These are phyloP conservation scores for Hemicrepidius hirtus DNA, from an alignment of 2,888 invertebrate species.

Conservation along the genomic window DNA sequence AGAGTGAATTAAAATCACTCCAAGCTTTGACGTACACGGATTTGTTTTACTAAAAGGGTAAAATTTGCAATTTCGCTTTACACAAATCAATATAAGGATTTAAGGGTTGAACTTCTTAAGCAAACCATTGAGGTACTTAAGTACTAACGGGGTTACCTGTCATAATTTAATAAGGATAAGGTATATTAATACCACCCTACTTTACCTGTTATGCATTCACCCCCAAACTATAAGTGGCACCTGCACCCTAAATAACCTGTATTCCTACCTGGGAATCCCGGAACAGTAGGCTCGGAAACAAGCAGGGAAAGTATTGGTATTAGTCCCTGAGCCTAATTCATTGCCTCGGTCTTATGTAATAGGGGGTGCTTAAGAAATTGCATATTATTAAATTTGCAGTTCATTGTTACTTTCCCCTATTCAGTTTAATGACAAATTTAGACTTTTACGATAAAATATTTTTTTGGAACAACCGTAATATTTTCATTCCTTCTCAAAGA, in stretches of 20 bases:
- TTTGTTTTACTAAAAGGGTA: not conserved
- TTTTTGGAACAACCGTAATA: too few species aligned
- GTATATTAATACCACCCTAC: conserved; percentile 46
- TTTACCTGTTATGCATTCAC: conserved; percentile 44
- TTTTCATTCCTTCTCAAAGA: too few species aligned
- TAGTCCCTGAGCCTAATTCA: conserved; percentile 18
- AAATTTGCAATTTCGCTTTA: not conserved
- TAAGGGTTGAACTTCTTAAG: conserved; percentile 16
- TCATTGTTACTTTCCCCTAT: too few species aligned
- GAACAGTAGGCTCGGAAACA: conserved; percentile 13
- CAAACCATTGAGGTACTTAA: conserved; percentile 31
- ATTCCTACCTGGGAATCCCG: conserved; percentile 33
- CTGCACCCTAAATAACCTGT: conserved; percentile 49
- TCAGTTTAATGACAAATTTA: too few species aligned
- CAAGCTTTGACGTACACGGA: not conserved
- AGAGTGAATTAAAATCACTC: not conserved
- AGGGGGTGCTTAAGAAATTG: not conserved
- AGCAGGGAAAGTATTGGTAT: conserved; percentile 24
- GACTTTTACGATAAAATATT: too few species aligned
- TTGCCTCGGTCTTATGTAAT: conserved; percentile 1
- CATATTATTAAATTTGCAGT: conserved; percentile 4
- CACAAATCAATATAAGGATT: conserved; percentile 7
- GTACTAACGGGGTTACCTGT: conserved; percentile 16
- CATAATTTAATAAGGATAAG: conserved; percentile 53
- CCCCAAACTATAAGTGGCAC: conserved; percentile 47